Evolutionary conservation across 2,113 vertebrate species (phyloP).

Genomic region (Mustelus asterias): DNA sequence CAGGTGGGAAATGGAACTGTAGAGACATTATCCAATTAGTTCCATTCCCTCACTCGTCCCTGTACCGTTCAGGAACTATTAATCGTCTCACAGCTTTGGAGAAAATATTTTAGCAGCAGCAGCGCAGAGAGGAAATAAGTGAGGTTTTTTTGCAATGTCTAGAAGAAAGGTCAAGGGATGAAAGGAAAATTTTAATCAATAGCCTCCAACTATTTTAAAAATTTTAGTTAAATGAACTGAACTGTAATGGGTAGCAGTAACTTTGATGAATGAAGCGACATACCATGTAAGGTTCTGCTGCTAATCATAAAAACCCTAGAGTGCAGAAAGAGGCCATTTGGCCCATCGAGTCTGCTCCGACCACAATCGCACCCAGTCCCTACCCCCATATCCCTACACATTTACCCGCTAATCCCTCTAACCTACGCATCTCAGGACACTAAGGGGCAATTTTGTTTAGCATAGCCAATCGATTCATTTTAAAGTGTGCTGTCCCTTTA

Average conservation of each 20-base stretch:
- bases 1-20: too few relatives aligned
- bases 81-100: background rate
- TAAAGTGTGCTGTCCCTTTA: background rate
- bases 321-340: too few relatives aligned
- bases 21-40: background rate
- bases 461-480: too few relatives aligned
- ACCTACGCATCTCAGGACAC: too few relatives aligned
- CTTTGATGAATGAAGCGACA: background rate
- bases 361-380: too few relatives aligned
- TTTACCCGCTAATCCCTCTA: too few relatives aligned
- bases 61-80: background rate
- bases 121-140: background rate
- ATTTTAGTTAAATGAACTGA: background rate
- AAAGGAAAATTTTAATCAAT: background rate
- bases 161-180: background rate
- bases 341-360: too few relatives aligned
- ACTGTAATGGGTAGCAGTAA: background rate
- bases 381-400: too few relatives aligned
- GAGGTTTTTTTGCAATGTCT: background rate
- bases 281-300: background rate
- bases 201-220: background rate
- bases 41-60: background rate
- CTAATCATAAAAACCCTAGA: too few relatives aligned
- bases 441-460: too few relatives aligned
- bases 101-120: background rate